A percentile compares a stretch with the other conserved stretches of the same genome.
These are phyloP conservation scores for Mastomys natalensis DNA, from an alignment of 2,113 vertebrate species.

Conservation along the genomic window DNA sequence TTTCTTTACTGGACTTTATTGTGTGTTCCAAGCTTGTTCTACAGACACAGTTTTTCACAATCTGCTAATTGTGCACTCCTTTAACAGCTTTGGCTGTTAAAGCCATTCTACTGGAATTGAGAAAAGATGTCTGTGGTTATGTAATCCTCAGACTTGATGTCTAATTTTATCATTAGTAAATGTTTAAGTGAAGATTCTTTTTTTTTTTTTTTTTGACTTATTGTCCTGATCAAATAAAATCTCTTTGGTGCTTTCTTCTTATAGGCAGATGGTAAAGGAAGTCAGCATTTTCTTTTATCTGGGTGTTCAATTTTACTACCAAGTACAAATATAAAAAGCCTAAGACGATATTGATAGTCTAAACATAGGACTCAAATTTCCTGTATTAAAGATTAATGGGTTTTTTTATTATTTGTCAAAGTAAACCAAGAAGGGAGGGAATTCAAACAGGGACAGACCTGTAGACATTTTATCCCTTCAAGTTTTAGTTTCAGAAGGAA, in stretches of 20 bases:
- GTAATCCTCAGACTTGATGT: conserved; percentile 48
- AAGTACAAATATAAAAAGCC: conserved; percentile 9
- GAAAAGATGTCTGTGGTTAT: conserved; percentile 23
- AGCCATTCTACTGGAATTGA: conserved; percentile 46
- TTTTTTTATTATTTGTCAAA: conserved; percentile 40
- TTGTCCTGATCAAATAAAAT: conserved; percentile 39
- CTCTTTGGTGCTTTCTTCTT: conserved; percentile 24
- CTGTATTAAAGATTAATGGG: conserved; percentile 22
- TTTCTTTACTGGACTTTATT: conserved; percentile 46
- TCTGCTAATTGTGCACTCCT: conserved; percentile 68
- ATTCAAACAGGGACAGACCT: not conserved
- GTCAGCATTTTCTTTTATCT: conserved; percentile 43
- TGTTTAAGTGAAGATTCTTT: not conserved
- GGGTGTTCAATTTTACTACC: conserved; percentile 7
- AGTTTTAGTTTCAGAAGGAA: conserved; percentile 31
- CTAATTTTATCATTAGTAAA: conserved; percentile 3
- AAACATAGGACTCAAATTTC: conserved; percentile 39
- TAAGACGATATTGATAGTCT: conserved; percentile 10
- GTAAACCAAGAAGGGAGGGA: not conserved
- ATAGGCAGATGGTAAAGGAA: not conserved
- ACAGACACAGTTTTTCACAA: conserved; percentile 30
- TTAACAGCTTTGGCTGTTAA: conserved; percentile 53
- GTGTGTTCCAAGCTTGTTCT: conserved; percentile 53
- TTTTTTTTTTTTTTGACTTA: conserved; percentile 55
- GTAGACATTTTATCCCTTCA: conserved; percentile 7